A percentile compares a stretch with the other conserved stretches of the same genome.
These are phyloP conservation scores for Pangasius djambal DNA, from an alignment of 2,797 vertebrate species.

Conservation along the genomic window DNA sequence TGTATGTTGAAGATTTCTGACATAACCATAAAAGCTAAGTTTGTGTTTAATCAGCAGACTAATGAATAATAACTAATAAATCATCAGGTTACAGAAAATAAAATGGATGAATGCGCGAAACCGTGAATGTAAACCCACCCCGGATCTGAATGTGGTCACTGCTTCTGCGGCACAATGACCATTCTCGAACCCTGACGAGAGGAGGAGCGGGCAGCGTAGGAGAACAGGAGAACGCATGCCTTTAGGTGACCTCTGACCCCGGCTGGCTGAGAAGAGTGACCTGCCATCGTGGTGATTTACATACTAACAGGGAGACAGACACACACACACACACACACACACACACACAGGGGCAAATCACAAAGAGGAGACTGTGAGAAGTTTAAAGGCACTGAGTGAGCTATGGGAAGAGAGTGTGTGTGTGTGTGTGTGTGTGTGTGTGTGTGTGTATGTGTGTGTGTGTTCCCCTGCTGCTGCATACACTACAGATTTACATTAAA, in stretches of 20 bases:
- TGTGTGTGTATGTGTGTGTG: constrained; percentile 42
- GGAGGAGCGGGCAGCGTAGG: constrained; percentile 15
- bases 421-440: constrained; percentile 44
- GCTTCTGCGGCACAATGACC: constrained; percentile 17
- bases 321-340: neutral
- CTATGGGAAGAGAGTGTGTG: neutral
- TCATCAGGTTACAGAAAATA: too few species aligned
- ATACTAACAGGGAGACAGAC: constrained; percentile 45
- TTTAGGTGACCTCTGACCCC: constrained; percentile 43
- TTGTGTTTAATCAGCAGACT: too few species aligned
- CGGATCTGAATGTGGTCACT: neutral
- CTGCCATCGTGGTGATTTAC: constrained; percentile 39
- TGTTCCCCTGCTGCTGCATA: constrained; percentile 57
- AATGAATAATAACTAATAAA: too few species aligned
- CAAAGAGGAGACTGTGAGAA: constrained; percentile 46
- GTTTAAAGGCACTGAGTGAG: constrained; percentile 18
- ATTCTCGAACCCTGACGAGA: constrained; percentile 1
- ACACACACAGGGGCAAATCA: neutral
- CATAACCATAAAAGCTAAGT: too few species aligned
- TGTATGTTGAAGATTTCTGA: neutral
- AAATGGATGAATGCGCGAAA: neutral
- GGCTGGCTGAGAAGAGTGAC: constrained; percentile 31
- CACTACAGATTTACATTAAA: constrained; percentile 69
- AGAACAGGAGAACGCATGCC: constrained; percentile 22
- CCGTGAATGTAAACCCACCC: neutral